phyloP scores from a whole-genome alignment of 1,140 invertebrate species.

The Myzus persicae region DNA sequence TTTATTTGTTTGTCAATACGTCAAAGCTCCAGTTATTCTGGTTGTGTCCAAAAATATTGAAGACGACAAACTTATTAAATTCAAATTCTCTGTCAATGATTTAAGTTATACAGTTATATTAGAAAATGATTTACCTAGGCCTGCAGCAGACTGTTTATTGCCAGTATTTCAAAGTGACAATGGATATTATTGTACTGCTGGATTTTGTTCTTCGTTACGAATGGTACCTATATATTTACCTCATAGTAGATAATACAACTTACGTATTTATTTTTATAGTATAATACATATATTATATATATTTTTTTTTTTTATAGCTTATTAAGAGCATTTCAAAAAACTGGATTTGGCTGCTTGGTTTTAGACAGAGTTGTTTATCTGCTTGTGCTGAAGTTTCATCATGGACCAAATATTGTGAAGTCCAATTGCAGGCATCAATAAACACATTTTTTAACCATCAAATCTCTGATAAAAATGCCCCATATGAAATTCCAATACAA shows the following conservation, averaged over 20 bases:
- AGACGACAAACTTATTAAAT: not conserved
- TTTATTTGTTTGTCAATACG: slow-evolving; percentile 57
- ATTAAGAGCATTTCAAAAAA: slow-evolving; percentile 56
- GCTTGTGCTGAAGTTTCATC: slow-evolving; percentile 85
- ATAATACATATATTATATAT: slow-evolving; percentile 66
- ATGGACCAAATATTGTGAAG: slow-evolving; percentile 93
- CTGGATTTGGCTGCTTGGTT: slow-evolving; percentile 69
- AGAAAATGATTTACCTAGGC: slow-evolving; percentile 63
- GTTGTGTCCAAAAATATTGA: not conserved
- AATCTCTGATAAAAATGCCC: not conserved
- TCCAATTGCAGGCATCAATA: slow-evolving; percentile 60
- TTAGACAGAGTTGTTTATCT: slow-evolving; percentile 78
- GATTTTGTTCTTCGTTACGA: slow-evolving; percentile 74
- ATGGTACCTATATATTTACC: slow-evolving; percentile 67
- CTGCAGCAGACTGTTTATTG: slow-evolving; percentile 67
- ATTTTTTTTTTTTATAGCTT: slow-evolving; percentile 49
- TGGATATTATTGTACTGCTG: slow-evolving; percentile 72
- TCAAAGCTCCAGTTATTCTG: slow-evolving; percentile 37
- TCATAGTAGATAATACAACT: slow-evolving; percentile 61
- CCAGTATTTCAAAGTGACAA: slow-evolving; percentile 68
- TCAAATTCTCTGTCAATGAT: slow-evolving; percentile 29
- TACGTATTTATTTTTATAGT: not conserved
- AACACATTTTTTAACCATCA: slow-evolving; percentile 54
- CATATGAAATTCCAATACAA: slow-evolving; percentile 68
- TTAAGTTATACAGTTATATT: slow-evolving; percentile 37